phyloP scores from a whole-genome alignment of 2,888 invertebrate genomes.

The Lasius fuliginosus region DNA sequence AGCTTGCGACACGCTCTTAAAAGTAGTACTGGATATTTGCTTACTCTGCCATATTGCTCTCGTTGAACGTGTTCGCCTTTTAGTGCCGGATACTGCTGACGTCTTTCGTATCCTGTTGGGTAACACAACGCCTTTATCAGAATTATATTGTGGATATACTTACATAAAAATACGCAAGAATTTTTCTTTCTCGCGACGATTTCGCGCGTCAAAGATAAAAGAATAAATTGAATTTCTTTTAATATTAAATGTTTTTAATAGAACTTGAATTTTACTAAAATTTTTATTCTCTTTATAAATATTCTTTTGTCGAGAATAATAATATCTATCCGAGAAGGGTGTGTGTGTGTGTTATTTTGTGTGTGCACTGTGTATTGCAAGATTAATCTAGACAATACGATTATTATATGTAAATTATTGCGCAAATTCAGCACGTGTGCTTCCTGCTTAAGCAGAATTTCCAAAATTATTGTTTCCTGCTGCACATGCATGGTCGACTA shows the following conservation, averaged over 20 bases:
- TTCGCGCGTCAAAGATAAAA: neutral
- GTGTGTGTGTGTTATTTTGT: neutral
- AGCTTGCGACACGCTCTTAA: conserved; percentile 34
- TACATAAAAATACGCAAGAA: neutral
- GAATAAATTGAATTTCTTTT: neutral
- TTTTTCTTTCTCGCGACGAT: neutral
- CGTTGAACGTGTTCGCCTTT: conserved; percentile 31
- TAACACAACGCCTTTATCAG: conserved; percentile 26
- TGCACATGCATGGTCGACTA: neutral
- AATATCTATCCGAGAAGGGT: neutral
- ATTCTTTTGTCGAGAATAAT: conserved; percentile 10
- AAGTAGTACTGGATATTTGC: conserved; percentile 32
- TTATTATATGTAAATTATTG: neutral
- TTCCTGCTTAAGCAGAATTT: conserved; percentile 29
- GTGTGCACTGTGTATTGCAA: neutral
- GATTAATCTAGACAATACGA: neutral
- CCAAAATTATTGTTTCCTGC: conserved; percentile 31
- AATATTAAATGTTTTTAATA: neutral
- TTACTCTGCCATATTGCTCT: conserved; percentile 17
- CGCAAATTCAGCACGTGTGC: neutral
- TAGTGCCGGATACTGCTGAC: conserved; percentile 31
- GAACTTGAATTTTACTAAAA: neutral
- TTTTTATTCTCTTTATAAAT: neutral
- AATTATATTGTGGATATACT: conserved; percentile 2
- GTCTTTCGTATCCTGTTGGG: conserved; percentile 37